A percentile compares a stretch with the other conserved stretches of the same genome.
These are phyloP conservation scores for Falco rusticolus DNA, from an alignment of 2,797 vertebrate genomes.

Conservation along the genomic window DNA sequence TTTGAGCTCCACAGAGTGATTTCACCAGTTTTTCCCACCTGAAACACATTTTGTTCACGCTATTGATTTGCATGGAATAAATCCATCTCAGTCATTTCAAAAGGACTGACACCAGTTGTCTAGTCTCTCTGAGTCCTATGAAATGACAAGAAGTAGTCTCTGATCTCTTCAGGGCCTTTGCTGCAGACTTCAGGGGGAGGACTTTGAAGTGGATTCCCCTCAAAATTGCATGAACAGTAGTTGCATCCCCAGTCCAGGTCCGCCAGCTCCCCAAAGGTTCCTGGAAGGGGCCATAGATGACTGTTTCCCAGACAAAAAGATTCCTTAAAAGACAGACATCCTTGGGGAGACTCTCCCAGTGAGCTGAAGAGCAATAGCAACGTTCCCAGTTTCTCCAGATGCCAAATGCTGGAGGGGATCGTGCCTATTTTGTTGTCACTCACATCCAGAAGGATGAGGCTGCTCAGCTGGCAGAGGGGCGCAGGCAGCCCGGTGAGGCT, in stretches of 20 bases:
- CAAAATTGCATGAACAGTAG: constrained; percentile 59
- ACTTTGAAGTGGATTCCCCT: constrained; percentile 62
- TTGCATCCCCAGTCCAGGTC: constrained; percentile 62
- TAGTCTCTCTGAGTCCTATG: not conserved
- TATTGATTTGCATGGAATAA: not conserved
- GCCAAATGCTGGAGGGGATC: constrained; percentile 23
- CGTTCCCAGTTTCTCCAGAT: constrained; percentile 51
- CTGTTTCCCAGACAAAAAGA: constrained; percentile 71
- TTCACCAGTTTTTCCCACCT: not conserved
- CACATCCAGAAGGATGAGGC: constrained; percentile 62
- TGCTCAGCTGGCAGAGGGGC: constrained; percentile 54
- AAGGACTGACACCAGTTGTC: not conserved
- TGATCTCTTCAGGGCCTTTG: constrained; percentile 52
- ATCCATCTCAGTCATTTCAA: not conserved
- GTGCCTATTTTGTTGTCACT: constrained; percentile 60
- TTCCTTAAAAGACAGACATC: constrained; percentile 53
- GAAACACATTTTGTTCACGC: not conserved
- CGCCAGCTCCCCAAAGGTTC: constrained; percentile 47
- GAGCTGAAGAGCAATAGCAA: constrained; percentile 61
- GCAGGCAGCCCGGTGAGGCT: constrained; percentile 23
- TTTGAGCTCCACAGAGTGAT: not conserved
- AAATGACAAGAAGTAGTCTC: constrained; percentile 56
- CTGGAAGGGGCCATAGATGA: constrained; percentile 17
- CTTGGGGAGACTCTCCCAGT: constrained; percentile 6
- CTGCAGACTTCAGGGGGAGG: constrained; percentile 65